Conservation (phyloP, 2,113 vertebrate species). For the Tor tambroides region DNA sequence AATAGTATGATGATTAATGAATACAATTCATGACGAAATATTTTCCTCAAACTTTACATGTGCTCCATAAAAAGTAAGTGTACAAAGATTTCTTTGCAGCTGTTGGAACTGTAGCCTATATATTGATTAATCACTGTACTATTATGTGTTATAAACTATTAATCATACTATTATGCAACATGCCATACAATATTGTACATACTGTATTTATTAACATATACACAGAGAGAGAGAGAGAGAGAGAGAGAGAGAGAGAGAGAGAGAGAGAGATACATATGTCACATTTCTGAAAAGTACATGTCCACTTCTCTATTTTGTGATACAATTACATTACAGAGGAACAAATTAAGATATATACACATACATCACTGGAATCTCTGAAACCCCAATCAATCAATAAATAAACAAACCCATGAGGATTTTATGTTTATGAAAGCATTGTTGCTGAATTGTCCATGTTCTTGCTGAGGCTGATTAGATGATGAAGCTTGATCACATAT, state of each 20-base stretch:
- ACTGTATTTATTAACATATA: background rate
- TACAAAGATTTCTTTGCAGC: background rate
- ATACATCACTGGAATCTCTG: background rate
- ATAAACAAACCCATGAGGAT: background rate
- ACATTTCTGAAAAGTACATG: background rate
- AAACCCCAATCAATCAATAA: background rate
- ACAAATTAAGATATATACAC: background rate
- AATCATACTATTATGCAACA: background rate
- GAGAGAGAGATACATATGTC: no score
- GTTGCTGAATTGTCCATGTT: background rate
- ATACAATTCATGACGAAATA: background rate
- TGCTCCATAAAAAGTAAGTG: background rate
- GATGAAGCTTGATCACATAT: constrained; percentile 30
- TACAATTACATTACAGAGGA: background rate
- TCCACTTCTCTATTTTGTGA: background rate
- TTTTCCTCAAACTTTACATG: background rate
- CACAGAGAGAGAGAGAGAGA: background rate
- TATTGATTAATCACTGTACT: background rate
- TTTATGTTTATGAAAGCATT: background rate
- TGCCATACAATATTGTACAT: background rate
- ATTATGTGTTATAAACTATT: background rate
- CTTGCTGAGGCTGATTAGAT: background rate
- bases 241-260: background rate
- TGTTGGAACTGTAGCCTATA: background rate
- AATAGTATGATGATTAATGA: background rate